Base-by-base conservation (phyloP, 1,140 invertebrate genomes). In the Leptopilina boulardi region DNA sequence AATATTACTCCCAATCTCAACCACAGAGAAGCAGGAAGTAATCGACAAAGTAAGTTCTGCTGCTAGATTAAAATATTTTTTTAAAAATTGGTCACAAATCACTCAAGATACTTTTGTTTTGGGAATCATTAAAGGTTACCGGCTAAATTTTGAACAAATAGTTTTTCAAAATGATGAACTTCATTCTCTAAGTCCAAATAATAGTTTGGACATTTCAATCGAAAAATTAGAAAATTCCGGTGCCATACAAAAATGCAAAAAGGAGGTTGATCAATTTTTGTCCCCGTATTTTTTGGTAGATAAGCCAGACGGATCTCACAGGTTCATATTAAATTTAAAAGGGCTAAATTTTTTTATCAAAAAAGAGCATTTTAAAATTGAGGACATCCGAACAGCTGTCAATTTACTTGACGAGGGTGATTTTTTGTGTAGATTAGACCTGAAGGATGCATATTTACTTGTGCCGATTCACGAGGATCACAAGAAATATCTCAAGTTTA, bases 401-500 rank as follows among this genome's bases (percentile, higher is more conserved):
- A 41, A 41, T 41, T 10, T 41, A 41, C 9, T 41, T 5, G 38
- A 41, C 38, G 10, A 41, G 10, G 10, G 10, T 41, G 38, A 41
- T 10, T 41, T 41, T 41, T 10, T 41, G 3, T 41, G 38, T 41
- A 41, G 38, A 41, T 41, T 41, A 41, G 38, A 41, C 9, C 9
- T 41, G 10, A 41, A 41, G 10, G 38, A 41, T 41, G 38, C 38
- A 5, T 41, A 41, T 10, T 10, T 41, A 5, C 3, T 41, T 4
- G 38, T 41, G 10, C 38, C 38, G 3, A 41, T 41, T 41, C 4
- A 41, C 9, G 3, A 4, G 3, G 38, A 38, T 21, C 26, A 3
- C 4, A 70, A 66, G 42, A 76, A 71, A 54, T 75, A 8, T 44
- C 42, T 70, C 13, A 26, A 56, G 4, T 75, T 75, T 70, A 59